Percentiles rank a stretch among this genome's conserved stretches.
phyloP scores from a whole-genome alignment of 2,113 vertebrate species.

The Mormyrus lacerda region DNA sequence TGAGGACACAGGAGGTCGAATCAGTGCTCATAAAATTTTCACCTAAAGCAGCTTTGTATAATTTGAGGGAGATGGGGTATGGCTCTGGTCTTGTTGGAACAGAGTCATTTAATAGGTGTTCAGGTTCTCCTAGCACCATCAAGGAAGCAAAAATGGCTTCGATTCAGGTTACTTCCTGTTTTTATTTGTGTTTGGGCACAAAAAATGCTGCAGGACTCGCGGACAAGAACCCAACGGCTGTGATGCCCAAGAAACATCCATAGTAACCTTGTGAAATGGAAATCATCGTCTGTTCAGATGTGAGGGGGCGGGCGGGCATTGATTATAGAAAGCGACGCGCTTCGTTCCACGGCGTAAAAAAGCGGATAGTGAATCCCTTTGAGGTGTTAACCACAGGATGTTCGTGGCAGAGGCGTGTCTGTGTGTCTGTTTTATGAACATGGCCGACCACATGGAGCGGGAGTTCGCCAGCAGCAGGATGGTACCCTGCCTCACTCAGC shows the following conservation, averaged over 20 bases:
- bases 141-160: neutral
- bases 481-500: conserved; percentile 39
- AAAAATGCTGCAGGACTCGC: neutral
- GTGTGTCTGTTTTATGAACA: conserved; percentile 35
- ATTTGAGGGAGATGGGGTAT: neutral
- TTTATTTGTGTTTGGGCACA: neutral
- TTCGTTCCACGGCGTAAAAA: neutral
- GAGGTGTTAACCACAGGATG: neutral
- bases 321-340: neutral
- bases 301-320: neutral
- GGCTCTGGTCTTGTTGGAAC: neutral
- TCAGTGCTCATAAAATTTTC: neutral
- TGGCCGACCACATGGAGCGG: conserved; percentile 70
- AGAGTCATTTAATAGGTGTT: neutral
- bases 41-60: neutral
- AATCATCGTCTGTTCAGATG: neutral
- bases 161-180: neutral
- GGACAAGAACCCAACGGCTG: neutral
- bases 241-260: neutral
- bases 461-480: conserved; percentile 63
- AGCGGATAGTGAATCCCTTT: neutral
- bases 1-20: neutral
- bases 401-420: neutral
- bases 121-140: neutral
- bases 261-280: neutral